Evolutionary conservation across 2,888 invertebrate genomes (phyloP), one percentile per base, ranked within the genome.

Genomic region (Achlya flavicornis): DNA sequence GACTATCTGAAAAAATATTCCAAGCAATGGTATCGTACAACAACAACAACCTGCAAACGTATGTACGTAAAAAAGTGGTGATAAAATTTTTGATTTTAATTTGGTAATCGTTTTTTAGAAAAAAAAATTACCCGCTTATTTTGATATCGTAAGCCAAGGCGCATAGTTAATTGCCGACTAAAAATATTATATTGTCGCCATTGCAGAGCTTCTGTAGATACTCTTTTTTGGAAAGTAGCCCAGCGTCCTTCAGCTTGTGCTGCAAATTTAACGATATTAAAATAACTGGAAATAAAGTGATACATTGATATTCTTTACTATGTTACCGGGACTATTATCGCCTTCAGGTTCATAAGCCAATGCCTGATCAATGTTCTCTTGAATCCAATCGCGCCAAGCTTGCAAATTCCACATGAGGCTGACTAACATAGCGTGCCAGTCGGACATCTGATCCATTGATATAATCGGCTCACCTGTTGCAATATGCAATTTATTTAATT

Each of bases 151-250:
- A 84, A 66, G 62, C 84, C 85, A 11, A 92, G 84, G 1, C 89
- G 84, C 58, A 83, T 64, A 0, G 87, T 86, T 5, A 92, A 80
- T 65, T 88, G 87, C 6, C 83, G 81, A 64, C 89, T 91, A 67
- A 92, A 93, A 57, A 78, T 79, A 62, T 89, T 88, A 70, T 93
- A 93, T 63, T 93, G 92, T 33, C 88, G 85, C 93, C 93, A 93
- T 67, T 93, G 92, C 11, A 90, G 66, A 1, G 87, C 86, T 72
- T 93, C 93, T 2, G 83, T 84, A 2, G 80, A 69, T 19, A 89
- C 76, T 73, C 84, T 85, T 63, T 84, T 84, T 66, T 86, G 84
- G 65, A 87, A 90, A 8, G 66, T 67, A 12, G 65, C 16, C 93
- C 92, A 93, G 6, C 75, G 77, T 48, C 84, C 83, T 26, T 81